Conservation (phyloP, 1,140 invertebrate genomes). For the Orchestia grillus region DNA sequence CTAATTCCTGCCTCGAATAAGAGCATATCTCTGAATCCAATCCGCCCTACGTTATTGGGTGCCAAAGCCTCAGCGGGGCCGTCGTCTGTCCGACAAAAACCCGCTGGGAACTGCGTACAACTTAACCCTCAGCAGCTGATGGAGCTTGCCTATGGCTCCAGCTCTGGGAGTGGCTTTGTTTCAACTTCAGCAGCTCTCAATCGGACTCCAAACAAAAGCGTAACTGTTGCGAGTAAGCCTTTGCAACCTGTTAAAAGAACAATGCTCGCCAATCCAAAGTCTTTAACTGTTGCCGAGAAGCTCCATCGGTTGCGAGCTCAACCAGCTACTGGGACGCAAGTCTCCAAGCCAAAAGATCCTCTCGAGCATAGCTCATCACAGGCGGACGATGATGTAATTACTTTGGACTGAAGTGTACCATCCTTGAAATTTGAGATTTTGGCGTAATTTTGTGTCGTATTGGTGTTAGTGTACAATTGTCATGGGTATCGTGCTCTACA, state of each 20-base stretch:
- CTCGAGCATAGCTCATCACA: not conserved
- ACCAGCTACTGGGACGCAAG: not conserved
- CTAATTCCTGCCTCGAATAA: not conserved
- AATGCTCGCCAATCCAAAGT: not conserved
- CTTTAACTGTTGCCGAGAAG: not conserved
- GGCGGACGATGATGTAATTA: slow-evolving; percentile 14
- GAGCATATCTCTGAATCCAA: slow-evolving; percentile 16
- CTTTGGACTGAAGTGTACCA: not conserved
- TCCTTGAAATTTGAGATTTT: not conserved
- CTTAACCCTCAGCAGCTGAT: slow-evolving; percentile 61
- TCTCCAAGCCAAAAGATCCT: not conserved
- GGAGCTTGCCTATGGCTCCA: slow-evolving; percentile 58
- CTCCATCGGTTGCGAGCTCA: not conserved
- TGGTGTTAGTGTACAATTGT: not conserved
- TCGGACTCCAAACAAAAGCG: not conserved
- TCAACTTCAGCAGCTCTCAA: not conserved
- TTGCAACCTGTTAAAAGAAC: not conserved
- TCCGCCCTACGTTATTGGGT: not conserved
- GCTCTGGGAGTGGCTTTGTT: not conserved
- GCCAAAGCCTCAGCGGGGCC: not conserved
- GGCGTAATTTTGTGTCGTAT: not conserved
- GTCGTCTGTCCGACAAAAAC: not conserved
- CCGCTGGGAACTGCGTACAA: slow-evolving; percentile 35
- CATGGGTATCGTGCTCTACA: not conserved
- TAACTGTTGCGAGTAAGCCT: not conserved